phyloP scores from a whole-genome alignment of 1,140 invertebrate species.

The Macrotrachela quadricornifera region DNA sequence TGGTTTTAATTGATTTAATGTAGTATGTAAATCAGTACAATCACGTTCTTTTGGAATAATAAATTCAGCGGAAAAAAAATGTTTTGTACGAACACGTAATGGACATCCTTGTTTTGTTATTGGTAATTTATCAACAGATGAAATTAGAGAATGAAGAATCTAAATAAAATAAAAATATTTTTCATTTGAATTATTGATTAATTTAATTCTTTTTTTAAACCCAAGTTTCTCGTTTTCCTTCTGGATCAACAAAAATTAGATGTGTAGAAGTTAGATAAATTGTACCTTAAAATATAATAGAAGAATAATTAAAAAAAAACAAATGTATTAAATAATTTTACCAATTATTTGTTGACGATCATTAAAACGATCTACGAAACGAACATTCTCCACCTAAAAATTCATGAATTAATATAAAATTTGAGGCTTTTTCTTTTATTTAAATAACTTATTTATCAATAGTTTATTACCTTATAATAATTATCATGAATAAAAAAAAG shows the following conservation, averaged over 20 bases:
- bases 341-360: no score
- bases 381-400: no score
- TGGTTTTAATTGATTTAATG: slow-evolving; percentile 37
- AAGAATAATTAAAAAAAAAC: no score
- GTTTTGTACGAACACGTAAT: slow-evolving; percentile 75
- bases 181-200: not conserved
- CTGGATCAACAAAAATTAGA: slow-evolving; percentile 77
- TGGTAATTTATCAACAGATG: slow-evolving; percentile 63
- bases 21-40: slow-evolving; percentile 57
- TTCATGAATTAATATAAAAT: no score
- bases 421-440: no score
- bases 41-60: slow-evolving; percentile 80
- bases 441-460: no score
- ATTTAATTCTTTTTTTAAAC: slow-evolving; percentile 31
- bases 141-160: slow-evolving; percentile 81
- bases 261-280: slow-evolving; percentile 85
- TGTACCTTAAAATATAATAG: slow-evolving; percentile 39
- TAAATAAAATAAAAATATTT: slow-evolving; percentile 23
- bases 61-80: slow-evolving; percentile 80
- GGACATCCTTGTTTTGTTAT: slow-evolving; percentile 72
- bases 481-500: no score
- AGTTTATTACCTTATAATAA: no score
- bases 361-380: no score
- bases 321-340: no score
- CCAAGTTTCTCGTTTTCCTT: slow-evolving; percentile 84